These are phyloP conservation scores for Caenorhabditis macrosperma DNA, from an alignment of 2,888 invertebrate species.

Conservation along the genomic window DNA sequence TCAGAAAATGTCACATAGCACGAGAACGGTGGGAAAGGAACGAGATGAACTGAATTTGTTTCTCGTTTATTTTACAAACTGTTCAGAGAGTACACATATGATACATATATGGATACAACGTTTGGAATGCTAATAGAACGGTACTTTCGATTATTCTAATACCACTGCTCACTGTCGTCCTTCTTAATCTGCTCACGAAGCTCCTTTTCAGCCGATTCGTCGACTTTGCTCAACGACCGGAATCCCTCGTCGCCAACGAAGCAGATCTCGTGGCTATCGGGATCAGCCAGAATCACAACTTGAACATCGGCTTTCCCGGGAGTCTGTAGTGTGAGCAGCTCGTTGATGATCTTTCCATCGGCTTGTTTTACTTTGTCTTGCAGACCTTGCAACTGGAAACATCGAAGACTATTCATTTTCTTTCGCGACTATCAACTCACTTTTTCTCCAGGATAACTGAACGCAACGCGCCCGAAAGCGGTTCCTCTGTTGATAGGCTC, in stretches of 20 bases:
- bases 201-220: conserved; percentile 88
- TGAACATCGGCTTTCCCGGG: conserved; percentile 97
- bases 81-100: too few species aligned
- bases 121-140: too few species aligned
- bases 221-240: conserved; percentile 85
- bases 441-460: conserved; percentile 86
- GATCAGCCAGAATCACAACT: conserved; percentile 96
- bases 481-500: conserved; percentile 87
- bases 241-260: conserved; percentile 98
- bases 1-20: too few species aligned
- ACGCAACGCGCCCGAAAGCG: conserved; percentile 96
- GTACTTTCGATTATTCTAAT: too few species aligned
- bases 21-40: too few species aligned
- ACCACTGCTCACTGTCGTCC: conserved; percentile 75
- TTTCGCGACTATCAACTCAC: conserved; percentile 46
- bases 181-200: conserved; percentile 83
- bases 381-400: conserved; percentile 86
- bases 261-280: conserved; percentile 97
- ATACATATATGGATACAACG: too few species aligned
- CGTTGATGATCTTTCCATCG: conserved; percentile 88
- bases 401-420: too few species aligned
- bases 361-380: conserved; percentile 86
- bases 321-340: conserved; percentile 92
- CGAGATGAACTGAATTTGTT: too few species aligned
- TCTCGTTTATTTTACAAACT: too few species aligned